phyloP scores from a whole-genome alignment of 2,113 vertebrate genomes.

The Hippocampus comes region DNA sequence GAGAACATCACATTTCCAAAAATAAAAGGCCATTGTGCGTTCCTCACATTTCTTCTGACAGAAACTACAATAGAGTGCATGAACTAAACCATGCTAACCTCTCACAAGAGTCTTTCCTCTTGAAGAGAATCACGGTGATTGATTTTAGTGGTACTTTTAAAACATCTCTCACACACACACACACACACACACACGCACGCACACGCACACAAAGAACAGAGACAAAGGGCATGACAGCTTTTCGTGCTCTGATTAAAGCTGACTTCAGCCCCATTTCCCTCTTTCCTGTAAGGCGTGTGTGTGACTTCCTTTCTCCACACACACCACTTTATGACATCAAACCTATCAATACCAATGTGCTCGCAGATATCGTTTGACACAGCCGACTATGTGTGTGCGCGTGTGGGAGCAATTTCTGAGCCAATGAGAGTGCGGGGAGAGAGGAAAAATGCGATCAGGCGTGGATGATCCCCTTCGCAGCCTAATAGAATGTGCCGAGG shows the following conservation, averaged over 20 bases:
- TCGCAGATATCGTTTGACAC: slow-evolving; percentile 21
- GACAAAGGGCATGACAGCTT: slow-evolving; percentile 27
- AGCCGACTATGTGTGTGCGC: slow-evolving; percentile 6
- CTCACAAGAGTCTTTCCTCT: background rate
- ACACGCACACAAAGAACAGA: background rate
- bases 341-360: slow-evolving; percentile 12
- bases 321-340: slow-evolving; percentile 8
- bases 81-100: background rate
- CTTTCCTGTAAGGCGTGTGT: background rate
- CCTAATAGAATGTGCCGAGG: slow-evolving; percentile 69
- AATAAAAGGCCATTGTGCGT: background rate
- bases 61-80: background rate
- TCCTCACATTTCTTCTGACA: background rate
- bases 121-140: background rate
- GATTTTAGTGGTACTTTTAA: background rate
- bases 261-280: slow-evolving; percentile 25
- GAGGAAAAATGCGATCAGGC: slow-evolving; percentile 54
- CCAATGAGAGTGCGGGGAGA: slow-evolving; percentile 45
- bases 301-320: background rate
- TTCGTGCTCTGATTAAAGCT: slow-evolving; percentile 35
- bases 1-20: background rate
- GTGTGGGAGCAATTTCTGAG: slow-evolving; percentile 30
- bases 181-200: background rate
- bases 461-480: slow-evolving; percentile 57
- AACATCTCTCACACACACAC: slow-evolving; percentile 1